These are phyloP conservation scores for Corapipo altera DNA, from an alignment of 2,113 vertebrate species.

Conservation along the genomic window DNA sequence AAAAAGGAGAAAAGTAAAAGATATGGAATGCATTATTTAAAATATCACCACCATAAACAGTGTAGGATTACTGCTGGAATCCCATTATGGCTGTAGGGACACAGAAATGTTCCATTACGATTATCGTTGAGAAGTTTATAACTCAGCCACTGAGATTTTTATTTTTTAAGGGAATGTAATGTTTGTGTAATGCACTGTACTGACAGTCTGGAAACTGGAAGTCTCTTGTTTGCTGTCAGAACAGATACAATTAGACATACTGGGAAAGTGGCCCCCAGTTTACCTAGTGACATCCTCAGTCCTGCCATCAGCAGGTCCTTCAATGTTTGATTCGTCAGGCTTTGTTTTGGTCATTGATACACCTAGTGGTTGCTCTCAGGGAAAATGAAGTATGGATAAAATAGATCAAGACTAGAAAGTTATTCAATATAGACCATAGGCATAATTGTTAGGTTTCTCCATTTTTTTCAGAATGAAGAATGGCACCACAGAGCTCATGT, in stretches of 20 bases:
- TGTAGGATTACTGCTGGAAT: constrained; percentile 21
- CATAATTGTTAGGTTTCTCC: background rate
- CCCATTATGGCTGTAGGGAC: background rate
- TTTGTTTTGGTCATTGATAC: background rate
- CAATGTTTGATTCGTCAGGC: background rate
- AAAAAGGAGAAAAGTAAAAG: constrained; percentile 23
- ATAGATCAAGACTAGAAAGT: background rate
- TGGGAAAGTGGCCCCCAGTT: background rate
- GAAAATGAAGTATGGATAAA: background rate
- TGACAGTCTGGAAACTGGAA: background rate
- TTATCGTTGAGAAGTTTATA: constrained; percentile 25
- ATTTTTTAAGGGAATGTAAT: constrained; percentile 45
- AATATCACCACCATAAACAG: constrained; percentile 37
- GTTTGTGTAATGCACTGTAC: constrained; percentile 22
- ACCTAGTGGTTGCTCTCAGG: background rate
- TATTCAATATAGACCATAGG: background rate
- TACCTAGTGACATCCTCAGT: background rate
- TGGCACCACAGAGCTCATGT: background rate
- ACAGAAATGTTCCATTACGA: background rate
- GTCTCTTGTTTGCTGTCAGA: background rate
- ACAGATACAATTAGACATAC: background rate
- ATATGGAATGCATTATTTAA: constrained; percentile 25
- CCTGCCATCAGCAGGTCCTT: background rate
- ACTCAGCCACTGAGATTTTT: background rate
- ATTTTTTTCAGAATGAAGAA: background rate